Evolutionary conservation across 2,113 vertebrate species (phyloP), one percentile per base, ranked within the genome.

Genomic region (Oreotrochilus melanogaster): DNA sequence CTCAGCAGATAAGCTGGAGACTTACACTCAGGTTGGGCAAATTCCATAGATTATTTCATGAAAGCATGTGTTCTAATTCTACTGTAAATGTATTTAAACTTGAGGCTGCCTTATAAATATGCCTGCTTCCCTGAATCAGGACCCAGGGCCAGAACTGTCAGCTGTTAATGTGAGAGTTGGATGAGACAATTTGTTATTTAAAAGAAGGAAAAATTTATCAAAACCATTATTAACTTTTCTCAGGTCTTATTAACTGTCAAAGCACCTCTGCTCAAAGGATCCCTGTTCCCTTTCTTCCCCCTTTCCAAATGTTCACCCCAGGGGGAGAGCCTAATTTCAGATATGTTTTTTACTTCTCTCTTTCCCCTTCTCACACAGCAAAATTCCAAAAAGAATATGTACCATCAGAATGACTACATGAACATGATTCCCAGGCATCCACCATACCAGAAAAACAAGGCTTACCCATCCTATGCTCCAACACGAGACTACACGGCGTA

Each of bases 341-440:
- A 86, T 54, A 28, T 27, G 24, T 66, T 94, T 88, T 92, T 92
- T 24, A 62, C 9, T 51, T 39, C 33, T 91, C 56, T 53, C 58
- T 93, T 70, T 74, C 83, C 28, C 65, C 47, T 75, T 92, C 73
- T 79, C 71, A 76, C 66, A 60, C 93, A 98, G 98, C 88, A 91
- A 30, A 98, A 96, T 81, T 96, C 28, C 67, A 98, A 91, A 67
- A 98, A 72, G 78, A 97, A 17, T 7, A 85, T 76, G n/a, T 97
- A 96, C 71, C 97, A 96, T 67, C 98, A 97, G 70, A 98, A 97
- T 3, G 98, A 98, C 92, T 98, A 98, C 93, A 98, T 98, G 96
- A 98, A 98, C 91, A 98, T 98, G 97, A 98, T 96, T 2, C 97
- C 98, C 7, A 95, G 97, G 78, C 96, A 97, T 16, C 89, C 96